These are phyloP conservation scores for Eulithis prunata DNA, from an alignment of 2,888 invertebrate species.

Conservation along the genomic window DNA sequence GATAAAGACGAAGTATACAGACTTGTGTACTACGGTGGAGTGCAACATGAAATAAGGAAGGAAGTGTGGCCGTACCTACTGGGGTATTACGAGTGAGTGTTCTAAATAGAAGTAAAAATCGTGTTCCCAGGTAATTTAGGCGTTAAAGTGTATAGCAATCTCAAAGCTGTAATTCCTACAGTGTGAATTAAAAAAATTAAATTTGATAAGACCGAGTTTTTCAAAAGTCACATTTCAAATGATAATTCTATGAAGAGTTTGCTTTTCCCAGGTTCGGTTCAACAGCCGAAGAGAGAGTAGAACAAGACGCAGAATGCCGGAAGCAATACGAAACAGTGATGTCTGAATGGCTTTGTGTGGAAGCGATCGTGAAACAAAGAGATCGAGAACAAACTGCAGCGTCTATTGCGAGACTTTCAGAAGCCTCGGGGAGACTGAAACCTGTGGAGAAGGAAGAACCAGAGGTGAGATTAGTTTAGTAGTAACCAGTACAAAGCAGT, in stretches of 20 bases:
- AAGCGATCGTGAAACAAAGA: conserved; percentile 93
- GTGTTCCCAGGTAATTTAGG: too few species aligned
- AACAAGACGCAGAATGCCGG: conserved; percentile 87
- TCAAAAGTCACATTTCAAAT: too few species aligned
- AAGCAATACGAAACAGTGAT: conserved; percentile 94
- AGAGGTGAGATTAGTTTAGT: conserved; percentile 50
- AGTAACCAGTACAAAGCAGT: too few species aligned
- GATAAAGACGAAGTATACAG: conserved; percentile 91
- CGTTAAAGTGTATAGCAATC: too few species aligned
- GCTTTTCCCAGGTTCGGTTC: conserved; percentile 85
- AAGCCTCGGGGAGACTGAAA: conserved; percentile 84
- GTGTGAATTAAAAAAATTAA: too few species aligned
- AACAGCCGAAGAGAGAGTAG: conserved; percentile 86
- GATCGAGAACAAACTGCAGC: conserved; percentile 93
- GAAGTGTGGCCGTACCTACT: conserved; percentile 96
- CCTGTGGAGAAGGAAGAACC: conserved; percentile 63
- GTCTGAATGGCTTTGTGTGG: conserved; percentile 98
- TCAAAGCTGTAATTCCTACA: too few species aligned
- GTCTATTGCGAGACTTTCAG: conserved; percentile 93
- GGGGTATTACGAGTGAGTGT: conserved; percentile 89
- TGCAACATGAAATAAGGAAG: conserved; percentile 89
- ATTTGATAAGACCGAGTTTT: too few species aligned
- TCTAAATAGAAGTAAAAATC: not conserved
- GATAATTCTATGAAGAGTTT: too few species aligned
- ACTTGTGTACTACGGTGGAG: conserved; percentile 94